These are phyloP conservation scores for Aurelia sp. DNA, from an alignment of 30 jellyfish, hydroid and myxozoan species.

Conservation along the genomic window DNA sequence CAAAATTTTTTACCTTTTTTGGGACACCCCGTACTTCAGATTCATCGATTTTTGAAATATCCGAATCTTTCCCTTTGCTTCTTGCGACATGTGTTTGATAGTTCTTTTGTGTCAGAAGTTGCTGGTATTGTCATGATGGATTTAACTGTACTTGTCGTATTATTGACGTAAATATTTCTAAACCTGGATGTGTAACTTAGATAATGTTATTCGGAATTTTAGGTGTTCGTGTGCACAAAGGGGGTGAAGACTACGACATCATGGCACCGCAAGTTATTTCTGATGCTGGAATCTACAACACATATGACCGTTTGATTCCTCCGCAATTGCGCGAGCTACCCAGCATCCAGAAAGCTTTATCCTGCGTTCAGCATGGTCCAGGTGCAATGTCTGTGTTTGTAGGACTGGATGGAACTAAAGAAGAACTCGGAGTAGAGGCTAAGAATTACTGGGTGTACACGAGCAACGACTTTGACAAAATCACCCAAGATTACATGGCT, in stretches of 20 bases:
- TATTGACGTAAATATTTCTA: neutral
- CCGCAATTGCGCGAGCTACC: slow-evolving; percentile 22
- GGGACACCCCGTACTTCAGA: too few relatives aligned
- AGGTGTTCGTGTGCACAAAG: slow-evolving; percentile 90
- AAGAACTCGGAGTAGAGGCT: slow-evolving; percentile 79
- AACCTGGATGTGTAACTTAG: too few relatives aligned
- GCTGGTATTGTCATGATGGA: too few relatives aligned
- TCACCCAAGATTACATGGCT: slow-evolving; percentile 55
- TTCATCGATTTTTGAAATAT: too few relatives aligned
- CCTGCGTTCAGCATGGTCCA: slow-evolving; percentile 74
- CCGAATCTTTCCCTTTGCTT: too few relatives aligned
- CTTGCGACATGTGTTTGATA: too few relatives aligned
- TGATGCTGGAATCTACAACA: slow-evolving; percentile 87
- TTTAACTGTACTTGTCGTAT: neutral
- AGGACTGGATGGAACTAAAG: slow-evolving; percentile 90
- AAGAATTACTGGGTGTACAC: slow-evolving; percentile 91
- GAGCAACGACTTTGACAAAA: slow-evolving; percentile 61
- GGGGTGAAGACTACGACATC: slow-evolving; percentile 76
- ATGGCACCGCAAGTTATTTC: slow-evolving; percentile 90
- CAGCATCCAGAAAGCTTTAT: slow-evolving; percentile 44
- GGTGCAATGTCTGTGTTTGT: slow-evolving; percentile 86
- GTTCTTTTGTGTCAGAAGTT: too few relatives aligned
- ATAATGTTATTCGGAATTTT: neutral
- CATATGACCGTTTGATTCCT: slow-evolving; percentile 76
- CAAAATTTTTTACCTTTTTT: too few relatives aligned